Evolutionary conservation across 2,113 vertebrate genomes (phyloP).

Genomic region (Anser brachyrhynchus): DNA sequence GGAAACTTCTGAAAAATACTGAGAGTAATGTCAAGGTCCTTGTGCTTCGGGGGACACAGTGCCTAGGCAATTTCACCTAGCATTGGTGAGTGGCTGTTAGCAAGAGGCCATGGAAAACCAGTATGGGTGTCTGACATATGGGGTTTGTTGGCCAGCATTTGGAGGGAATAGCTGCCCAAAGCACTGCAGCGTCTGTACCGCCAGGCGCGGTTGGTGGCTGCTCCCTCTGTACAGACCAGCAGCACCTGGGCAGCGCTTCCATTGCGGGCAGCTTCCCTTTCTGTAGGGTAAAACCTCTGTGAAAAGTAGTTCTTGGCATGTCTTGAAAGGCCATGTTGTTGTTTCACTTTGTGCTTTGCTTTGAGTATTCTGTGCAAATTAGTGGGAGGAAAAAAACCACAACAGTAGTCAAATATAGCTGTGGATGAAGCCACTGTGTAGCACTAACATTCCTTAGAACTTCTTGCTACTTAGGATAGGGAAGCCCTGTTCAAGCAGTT

Average conservation of each 20-base stretch:
- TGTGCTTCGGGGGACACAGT: rapidly evolving
- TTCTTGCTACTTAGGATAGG: background rate
- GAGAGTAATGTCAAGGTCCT: background rate
- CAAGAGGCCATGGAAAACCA: background rate
- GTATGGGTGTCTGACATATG: background rate
- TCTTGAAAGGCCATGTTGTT: background rate
- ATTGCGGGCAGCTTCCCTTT: background rate
- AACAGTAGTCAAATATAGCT: background rate
- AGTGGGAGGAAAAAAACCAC: background rate
- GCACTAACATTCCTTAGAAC: background rate
- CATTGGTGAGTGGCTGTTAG: background rate
- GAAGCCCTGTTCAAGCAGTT: background rate
- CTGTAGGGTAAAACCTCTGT: background rate
- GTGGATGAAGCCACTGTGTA: background rate
- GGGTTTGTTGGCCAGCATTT: background rate
- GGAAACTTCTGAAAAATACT: background rate
- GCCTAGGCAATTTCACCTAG: too few species aligned
- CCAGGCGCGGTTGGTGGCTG: rapidly evolving
- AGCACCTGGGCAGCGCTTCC: background rate
- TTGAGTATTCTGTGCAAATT: background rate
- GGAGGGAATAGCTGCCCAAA: background rate
- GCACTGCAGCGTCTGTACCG: background rate
- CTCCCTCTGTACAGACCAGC: background rate
- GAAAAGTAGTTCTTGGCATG: background rate
- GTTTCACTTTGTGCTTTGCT: background rate